Base-by-base conservation (phyloP, 2,797 vertebrate genomes). In the Rhynchotus rufescens region DNA sequence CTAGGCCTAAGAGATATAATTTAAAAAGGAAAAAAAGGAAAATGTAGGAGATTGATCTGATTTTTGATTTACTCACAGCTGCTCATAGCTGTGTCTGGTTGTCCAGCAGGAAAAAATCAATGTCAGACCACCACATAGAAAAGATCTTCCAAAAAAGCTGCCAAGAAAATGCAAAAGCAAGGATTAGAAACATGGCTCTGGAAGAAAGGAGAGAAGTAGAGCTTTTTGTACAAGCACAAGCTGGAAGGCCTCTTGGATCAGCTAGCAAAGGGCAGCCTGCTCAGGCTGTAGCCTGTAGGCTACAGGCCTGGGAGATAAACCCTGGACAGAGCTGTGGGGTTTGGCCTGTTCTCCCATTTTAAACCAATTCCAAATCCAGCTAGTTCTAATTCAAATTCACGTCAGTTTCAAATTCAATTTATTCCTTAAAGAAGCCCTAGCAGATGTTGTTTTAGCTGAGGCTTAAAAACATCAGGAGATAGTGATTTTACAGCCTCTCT, bases 281-380 rank as follows among this genome's bases (percentile, higher is more conserved):
- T 51, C 36, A 60, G 12, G 54, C 15, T 13, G 7, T 60, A 6
- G 6, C 12, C 36, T 36, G 13, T 79, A 52, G 52, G 19, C 7
- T 1, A 0, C 20, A 49, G 21, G 9, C 4, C 30, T 72, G 10
- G 4, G 6, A 83, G 72, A 73, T 45, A 17, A 64, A 7, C 4
- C 2, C 0, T 1, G 21, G 42, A 17, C 2, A 4, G 45, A 86
- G 13, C 7, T 78, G 32, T 7, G 36, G 5, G 16, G 57, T 19
- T 75, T 78, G 17, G 6, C 69, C n/a, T 38, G 12, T 7, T 54
- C 8, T 16, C 4, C 21, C 56, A 9, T 14, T 52, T 14, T 25
- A 52, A 12, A 49, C 47, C 22, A 49, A 10, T 54, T 75, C 17
- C 44, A 67, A 60, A 23, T 22, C 9, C 22, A 49, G 12, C 22